These are phyloP conservation scores for Monochamus saltuarius DNA, from an alignment of 1,140 invertebrate genomes.

Conservation along the genomic window DNA sequence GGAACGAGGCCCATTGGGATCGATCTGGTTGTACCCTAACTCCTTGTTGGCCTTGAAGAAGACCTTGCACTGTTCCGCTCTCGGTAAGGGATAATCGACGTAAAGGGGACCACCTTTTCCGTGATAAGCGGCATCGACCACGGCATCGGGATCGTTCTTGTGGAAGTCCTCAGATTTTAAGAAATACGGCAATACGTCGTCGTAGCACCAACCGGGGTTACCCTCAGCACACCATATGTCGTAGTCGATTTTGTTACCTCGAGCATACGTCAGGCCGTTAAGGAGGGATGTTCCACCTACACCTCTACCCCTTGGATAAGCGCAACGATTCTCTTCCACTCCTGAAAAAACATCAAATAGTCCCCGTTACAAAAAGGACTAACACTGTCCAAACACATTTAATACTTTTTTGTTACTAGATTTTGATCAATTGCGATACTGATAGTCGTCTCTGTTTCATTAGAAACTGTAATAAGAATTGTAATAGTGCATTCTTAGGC, in stretches of 20 bases:
- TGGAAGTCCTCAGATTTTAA: conserved; percentile 49
- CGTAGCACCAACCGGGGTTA: conserved; percentile 68
- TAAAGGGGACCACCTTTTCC: conserved; percentile 17
- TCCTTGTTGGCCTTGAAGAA: conserved; percentile 60
- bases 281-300: conserved; percentile 62
- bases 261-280: conserved; percentile 67
- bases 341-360: conserved; percentile 50
- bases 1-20: conserved; percentile 55
- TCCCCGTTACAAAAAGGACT: no score
- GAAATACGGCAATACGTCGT: conserved; percentile 63
- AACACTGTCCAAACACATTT: conserved; percentile 45
- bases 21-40: conserved; percentile 57
- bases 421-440: no score
- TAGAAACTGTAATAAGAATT: no score
- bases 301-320: conserved; percentile 49
- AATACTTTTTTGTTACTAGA: no score
- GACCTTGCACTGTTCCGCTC: conserved; percentile 41
- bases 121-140: conserved; percentile 14
- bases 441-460: no score
- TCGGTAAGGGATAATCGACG: conserved; percentile 9
- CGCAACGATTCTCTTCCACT: conserved; percentile 37
- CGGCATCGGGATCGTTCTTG: conserved; percentile 50
- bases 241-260: conserved; percentile 64
- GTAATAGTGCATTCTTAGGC: no score
- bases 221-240: conserved; percentile 68